Conservation (phyloP, 2,113 vertebrate species). For the Eudyptes chrysolophus region DNA sequence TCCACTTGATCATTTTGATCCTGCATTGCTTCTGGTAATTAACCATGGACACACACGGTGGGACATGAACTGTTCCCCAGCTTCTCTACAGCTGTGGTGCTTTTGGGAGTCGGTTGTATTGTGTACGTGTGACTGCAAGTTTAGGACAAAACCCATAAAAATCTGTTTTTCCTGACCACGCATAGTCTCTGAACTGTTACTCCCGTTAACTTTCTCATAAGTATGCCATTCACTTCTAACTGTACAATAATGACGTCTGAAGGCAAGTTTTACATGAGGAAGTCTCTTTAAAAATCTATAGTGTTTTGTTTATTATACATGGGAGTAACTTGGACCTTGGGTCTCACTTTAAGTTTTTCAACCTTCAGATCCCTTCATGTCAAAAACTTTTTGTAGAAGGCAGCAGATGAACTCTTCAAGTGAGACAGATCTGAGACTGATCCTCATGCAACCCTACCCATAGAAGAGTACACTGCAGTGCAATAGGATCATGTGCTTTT, state of each 20-base stretch:
- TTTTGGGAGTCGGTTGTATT: neutral
- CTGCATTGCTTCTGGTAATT: neutral
- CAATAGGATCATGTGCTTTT: neutral
- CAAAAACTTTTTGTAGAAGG: neutral
- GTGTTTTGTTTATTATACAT: neutral
- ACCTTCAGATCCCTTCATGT: neutral
- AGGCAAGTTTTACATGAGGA: neutral
- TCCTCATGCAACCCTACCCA: accelerated
- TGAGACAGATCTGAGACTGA: neutral
- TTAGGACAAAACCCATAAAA: neutral
- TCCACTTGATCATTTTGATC: neutral
- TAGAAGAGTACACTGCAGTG: neutral
- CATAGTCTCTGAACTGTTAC: neutral
- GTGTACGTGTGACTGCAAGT: neutral
- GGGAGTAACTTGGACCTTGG: neutral
- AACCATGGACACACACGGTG: neutral
- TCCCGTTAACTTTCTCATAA: neutral
- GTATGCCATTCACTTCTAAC: neutral
- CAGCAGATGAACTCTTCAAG: neutral
- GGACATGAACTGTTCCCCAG: neutral
- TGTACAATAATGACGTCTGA: neutral
- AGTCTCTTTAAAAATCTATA: neutral
- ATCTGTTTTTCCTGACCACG: neutral
- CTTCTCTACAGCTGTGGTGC: neutral
- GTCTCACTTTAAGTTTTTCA: neutral